Base-by-base conservation (phyloP, 2,113 vertebrate species). In the Podocnemis expansa region DNA sequence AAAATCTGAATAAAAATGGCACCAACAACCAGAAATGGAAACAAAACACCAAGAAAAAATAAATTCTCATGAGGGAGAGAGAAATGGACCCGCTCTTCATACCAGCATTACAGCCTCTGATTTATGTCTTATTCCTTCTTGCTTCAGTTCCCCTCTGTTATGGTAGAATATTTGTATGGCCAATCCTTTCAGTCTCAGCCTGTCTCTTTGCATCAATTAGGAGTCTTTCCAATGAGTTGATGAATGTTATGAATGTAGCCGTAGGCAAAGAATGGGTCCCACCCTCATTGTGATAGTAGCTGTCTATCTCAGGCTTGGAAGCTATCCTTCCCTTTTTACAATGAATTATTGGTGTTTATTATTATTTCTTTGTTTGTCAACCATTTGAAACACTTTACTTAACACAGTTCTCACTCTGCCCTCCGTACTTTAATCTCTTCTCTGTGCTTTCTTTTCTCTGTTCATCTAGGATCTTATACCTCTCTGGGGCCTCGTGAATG, bases 371-470 rank as follows among this genome's bases (percentile, higher is more conserved):
- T 49, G 47, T 92, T 93, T 92, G 88, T 55, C 80, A 56, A 80
- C 82, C 73, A 95, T 96, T 96, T 97, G 94, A 96, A 96, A 43
- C 79, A 45, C 85, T 90, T 93, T 84, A 73, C 89, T 93, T 91
- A 95, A 82, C 34, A 10, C 79, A 91, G 81, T 80, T 83, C 80
- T 84, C 89, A 22, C 82, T 92, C 84, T 87, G 56, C 51, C 87
- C 87, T 94, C 34, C 87, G 76, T 41, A 95, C 84, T 92, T 80
- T 82, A 93, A 63, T 12, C 82, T 96, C 84, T 90, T 92, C 73
- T 86, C 82, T 31, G 88, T 41, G 88, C 84, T 95, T 94, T 92
- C 93, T 94, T 96, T 93, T 92, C 96, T 95, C 84, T 89, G 70
- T 92, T 94, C 94, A 87, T 95, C 91, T 87, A 89, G 84, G 52